A percentile compares a stretch with the other conserved stretches of the same genome.
Evolutionary conservation across 2,113 vertebrate species (phyloP).

Genomic region (Pogona vitticeps): DNA sequence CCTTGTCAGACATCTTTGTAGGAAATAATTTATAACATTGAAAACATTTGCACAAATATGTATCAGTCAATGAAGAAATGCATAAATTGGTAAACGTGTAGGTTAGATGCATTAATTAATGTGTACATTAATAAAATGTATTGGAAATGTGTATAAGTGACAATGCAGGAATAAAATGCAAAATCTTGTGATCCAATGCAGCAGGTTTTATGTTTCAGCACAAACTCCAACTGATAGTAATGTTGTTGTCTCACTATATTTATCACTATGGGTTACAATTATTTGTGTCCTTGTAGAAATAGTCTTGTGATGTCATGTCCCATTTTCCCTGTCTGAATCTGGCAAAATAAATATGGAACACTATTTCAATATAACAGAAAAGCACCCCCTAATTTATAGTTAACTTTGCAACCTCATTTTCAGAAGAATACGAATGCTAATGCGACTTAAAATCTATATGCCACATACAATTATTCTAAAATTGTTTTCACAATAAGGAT

Average conservation of each 20-base stretch:
- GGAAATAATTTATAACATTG: no score
- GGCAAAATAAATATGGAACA: not conserved
- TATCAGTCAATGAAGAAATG: no score
- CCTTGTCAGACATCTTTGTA: no score
- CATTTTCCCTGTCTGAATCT: not conserved
- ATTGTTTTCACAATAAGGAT: not conserved
- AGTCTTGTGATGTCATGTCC: not conserved
- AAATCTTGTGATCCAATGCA: no score
- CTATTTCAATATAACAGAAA: not conserved
- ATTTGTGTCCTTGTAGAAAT: not conserved
- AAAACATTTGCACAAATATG: no score
- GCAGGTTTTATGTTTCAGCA: no score
- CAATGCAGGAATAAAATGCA: no score
- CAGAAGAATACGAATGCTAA: not conserved
- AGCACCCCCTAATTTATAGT: not conserved
- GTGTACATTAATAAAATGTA: no score
- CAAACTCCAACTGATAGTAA: not conserved
- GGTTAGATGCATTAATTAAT: no score
- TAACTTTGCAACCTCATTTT: not conserved
- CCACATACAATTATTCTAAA: not conserved
- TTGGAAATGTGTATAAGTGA: no score
- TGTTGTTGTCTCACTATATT: not conserved
- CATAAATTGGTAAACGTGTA: no score
- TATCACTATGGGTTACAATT: not conserved
- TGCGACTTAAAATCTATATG: conserved; percentile 8